These are phyloP conservation scores for Drosophila orosa DNA, from an alignment of 1,140 invertebrate species.

Conservation along the genomic window DNA sequence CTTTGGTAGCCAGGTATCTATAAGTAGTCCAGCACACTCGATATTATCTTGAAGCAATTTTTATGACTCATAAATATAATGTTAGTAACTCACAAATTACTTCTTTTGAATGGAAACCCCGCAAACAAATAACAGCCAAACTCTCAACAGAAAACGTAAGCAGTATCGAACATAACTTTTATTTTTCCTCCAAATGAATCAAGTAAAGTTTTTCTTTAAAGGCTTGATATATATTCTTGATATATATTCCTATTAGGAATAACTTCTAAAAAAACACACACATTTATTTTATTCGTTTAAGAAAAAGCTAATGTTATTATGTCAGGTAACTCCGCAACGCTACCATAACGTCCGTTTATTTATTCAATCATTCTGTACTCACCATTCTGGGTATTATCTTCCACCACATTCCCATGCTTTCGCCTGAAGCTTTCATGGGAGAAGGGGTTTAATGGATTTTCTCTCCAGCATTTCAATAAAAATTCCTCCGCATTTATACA, in stretches of 20 bases:
- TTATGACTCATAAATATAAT: too few relatives aligned
- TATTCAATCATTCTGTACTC: background rate
- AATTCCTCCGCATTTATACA: slow-evolving; percentile 22
- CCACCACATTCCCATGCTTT: background rate
- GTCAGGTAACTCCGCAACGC: background rate
- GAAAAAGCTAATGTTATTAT: background rate
- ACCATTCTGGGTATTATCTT: background rate
- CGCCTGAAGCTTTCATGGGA: background rate
- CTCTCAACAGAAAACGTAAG: too few relatives aligned
- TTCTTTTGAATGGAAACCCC: too few relatives aligned
- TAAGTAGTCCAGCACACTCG: too few relatives aligned
- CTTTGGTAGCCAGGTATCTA: too few relatives aligned
- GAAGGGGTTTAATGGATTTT: slow-evolving; percentile 20
- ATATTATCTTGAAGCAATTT: too few relatives aligned
- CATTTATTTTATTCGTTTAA: background rate
- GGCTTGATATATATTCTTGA: too few relatives aligned
- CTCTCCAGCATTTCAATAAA: slow-evolving; percentile 5
- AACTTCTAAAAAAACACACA: background rate
- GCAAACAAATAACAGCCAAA: too few relatives aligned
- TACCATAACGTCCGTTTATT: background rate
- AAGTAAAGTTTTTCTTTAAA: background rate
- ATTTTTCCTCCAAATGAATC: background rate
- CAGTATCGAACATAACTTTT: too few relatives aligned
- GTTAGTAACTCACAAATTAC: too few relatives aligned
- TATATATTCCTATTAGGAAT: too few relatives aligned